Evolutionary conservation across 1,140 invertebrate genomes (phyloP), one percentile per base, ranked within the genome.

Genomic region (Drosophila willistoni): DNA sequence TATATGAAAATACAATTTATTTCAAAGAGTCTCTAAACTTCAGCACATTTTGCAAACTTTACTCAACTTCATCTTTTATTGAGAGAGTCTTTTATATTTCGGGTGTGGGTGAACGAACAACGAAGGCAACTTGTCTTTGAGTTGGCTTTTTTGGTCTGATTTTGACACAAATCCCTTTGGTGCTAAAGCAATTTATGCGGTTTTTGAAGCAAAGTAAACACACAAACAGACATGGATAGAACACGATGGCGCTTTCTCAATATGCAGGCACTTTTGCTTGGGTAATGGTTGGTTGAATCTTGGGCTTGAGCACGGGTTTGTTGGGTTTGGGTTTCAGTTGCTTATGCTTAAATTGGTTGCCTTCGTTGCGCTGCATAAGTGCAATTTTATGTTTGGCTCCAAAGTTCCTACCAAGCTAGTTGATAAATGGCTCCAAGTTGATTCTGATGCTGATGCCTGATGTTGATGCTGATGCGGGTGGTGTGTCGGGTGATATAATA

Each of bases 111-210:
- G 19, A 55, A 7, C 54, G 17, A 60, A 62, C 60, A 62, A 39
- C 51, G 61, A 65, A 79, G 71, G 61, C 67, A 44, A 71, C 69
- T 80, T 86, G 79, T 79, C 79, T 82, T 72, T 71, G 64, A 64
- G 64, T 73, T 71, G 70, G 67, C 54, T 83, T 84, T 75, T 89
- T 83, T 77, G 67, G 84, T 74, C 84, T 84, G 84, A 89, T 78
- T 90, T 80, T 80, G 77, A 81, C 84, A 84, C 80, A 87, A 87
- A 87, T 87, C 84, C 84, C 84, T 81, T 87, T 87, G 84, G 85
- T 87, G 84, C 84, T 89, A 87, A 89, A 87, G 83, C 83, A 87
- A 87, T 87, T 87, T 87, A 89, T 87, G 84, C 77, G 80, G 80
- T 83, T 55, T 89, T 77, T 59, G 68, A 66, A 55, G 64, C 65